Evolutionary conservation across 2,888 invertebrate species (phyloP).

Genomic region (Ochropleura plecta): DNA sequence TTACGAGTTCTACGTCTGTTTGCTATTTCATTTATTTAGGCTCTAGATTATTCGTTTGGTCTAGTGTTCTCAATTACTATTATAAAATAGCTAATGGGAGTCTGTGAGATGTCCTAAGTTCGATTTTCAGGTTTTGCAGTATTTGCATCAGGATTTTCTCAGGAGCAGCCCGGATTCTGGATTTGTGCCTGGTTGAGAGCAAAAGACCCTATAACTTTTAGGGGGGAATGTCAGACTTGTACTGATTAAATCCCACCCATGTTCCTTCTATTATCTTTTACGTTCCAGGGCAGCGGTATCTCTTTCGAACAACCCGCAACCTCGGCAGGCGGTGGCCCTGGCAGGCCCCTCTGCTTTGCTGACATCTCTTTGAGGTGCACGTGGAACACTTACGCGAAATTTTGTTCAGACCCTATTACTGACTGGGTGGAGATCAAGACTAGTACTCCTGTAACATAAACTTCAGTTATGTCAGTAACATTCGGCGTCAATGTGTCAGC

Average conservation of each 20-base stretch:
- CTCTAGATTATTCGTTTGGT: neutral
- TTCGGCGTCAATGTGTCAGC: neutral
- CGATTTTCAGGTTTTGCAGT: neutral
- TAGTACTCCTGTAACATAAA: neutral
- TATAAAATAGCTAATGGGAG: neutral
- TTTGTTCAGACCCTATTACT: no score
- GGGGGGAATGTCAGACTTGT: no score
- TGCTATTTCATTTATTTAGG: conserved; percentile 22
- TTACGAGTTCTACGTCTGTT: neutral
- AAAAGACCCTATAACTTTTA: no score
- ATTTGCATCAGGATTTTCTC: neutral
- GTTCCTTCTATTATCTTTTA: no score
- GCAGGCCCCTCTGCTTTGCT: no score
- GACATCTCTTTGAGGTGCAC: no score
- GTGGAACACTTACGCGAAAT: no score
- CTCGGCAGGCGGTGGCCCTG: no score
- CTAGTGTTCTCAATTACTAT: neutral
- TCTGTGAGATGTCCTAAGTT: neutral
- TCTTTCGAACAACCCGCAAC: no score
- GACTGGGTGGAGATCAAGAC: neutral
- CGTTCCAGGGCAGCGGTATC: no score
- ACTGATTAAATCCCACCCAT: no score
- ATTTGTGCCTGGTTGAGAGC: neutral
- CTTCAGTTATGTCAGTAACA: neutral
- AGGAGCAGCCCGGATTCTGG: neutral